Base-by-base conservation (phyloP, 1,140 invertebrate genomes). In the Drosophila kurseongensis region DNA sequence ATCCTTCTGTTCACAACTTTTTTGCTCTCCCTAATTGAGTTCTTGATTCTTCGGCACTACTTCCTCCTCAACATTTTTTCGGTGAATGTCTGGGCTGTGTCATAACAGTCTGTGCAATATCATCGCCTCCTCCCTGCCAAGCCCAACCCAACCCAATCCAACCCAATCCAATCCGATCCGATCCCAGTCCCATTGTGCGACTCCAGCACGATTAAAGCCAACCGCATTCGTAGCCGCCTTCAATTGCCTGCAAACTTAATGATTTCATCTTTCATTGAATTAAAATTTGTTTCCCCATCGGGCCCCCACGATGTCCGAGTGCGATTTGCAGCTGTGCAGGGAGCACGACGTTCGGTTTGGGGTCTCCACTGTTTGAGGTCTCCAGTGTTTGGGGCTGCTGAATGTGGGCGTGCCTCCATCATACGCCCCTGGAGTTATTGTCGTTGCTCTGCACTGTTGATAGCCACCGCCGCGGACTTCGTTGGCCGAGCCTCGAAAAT, bases 231-330 rank as follows among this genome's bases (percentile, higher is more conserved):
- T 18, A 35, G 47, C 67, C 50, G 72, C 66, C 59, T 65, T 40
- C 78, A 52, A 84, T 77, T 84, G 84, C 72, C 84, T 60, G 57
- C 56, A 83, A 88, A 89, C 80, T 80, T 88, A 88, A 88, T 88
- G 83, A 88, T 88, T 88, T 88, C 83, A 88, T 88, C 83, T 88
- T 74, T 84, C 84, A 88, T 89, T 88, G 84, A 84, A 88, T 88
- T 88, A 80, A 89, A 88, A 88, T 89, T 88, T 89, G 84, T 73
- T 57, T 69, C 57, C 74, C 75, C 62, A 50, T 41, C 55, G 41
- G 41, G 41, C 61, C 71, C 61, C 60, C 72, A 68, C 67, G 63
- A 68, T 57, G 67, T 68, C 51, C 63, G 42, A 68, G 59, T 74
- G 40, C 38, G 54, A 65, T 56, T 75, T 66, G 72, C 67, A 69